phyloP scores from a whole-genome alignment of 2,888 invertebrate genomes.

The Phalangium opilio region DNA sequence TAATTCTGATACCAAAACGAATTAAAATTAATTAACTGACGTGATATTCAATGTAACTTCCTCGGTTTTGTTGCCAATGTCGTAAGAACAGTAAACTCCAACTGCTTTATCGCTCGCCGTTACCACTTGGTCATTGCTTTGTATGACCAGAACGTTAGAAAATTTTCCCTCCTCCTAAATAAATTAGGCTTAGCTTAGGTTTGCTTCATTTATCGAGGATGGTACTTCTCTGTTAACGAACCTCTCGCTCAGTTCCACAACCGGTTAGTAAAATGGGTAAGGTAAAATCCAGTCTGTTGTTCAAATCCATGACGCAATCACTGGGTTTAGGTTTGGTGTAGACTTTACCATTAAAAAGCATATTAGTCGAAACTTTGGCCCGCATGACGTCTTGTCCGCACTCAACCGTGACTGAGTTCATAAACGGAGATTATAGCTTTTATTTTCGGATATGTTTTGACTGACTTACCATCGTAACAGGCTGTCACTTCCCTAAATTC shows the following conservation, averaged over 20 bases:
- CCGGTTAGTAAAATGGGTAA: constrained; percentile 17
- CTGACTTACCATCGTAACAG: constrained; percentile 16
- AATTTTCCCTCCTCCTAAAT: constrained; percentile 21
- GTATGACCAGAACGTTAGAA: constrained; percentile 21
- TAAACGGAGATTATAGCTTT: not conserved
- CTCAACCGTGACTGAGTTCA: constrained; percentile 19
- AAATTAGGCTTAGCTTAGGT: too few relatives aligned
- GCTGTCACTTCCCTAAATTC: constrained; percentile 18
- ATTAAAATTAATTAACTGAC: constrained; percentile 17
- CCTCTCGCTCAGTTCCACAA: constrained; percentile 19
- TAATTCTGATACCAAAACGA: not conserved
- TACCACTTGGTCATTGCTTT: constrained; percentile 21
- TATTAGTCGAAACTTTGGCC: constrained; percentile 15
- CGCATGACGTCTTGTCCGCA: constrained; percentile 16
- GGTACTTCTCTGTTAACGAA: constrained; percentile 5
- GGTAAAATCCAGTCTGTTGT: constrained; percentile 16
- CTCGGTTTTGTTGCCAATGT: constrained; percentile 21
- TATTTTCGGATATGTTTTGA: too few relatives aligned
- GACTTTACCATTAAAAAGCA: constrained; percentile 20
- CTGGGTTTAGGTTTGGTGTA: constrained; percentile 18
- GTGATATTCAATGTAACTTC: constrained; percentile 19
- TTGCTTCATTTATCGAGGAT: too few relatives aligned
- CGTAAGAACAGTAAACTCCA: constrained; percentile 21
- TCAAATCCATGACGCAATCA: constrained; percentile 17
- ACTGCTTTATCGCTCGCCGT: constrained; percentile 22